Evolutionary conservation across 2,888 invertebrate species (phyloP).

Genomic region (Resseliella maxima): DNA sequence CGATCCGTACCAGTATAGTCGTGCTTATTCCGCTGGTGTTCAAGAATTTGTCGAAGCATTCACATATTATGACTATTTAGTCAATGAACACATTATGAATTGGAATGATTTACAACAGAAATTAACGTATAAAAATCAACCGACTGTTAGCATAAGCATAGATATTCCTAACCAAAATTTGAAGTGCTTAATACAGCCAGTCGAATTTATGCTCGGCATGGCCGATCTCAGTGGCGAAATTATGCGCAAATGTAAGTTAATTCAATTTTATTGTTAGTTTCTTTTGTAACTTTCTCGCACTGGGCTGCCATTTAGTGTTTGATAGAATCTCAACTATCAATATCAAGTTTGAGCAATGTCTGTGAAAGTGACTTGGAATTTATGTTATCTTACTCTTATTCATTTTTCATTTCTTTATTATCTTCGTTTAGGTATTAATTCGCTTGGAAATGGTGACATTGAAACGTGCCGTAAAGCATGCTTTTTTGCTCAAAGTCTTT

Average conservation of each 20-base stretch:
- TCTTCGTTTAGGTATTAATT: too few species aligned
- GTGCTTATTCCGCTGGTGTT: constrained; percentile 75
- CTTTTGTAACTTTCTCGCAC: too few species aligned
- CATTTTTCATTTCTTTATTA: too few species aligned
- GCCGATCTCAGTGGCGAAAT: constrained; percentile 91
- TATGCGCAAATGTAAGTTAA: constrained; percentile 89
- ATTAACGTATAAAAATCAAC: constrained; percentile 64
- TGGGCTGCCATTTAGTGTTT: too few species aligned
- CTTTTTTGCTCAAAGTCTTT: constrained; percentile 73
- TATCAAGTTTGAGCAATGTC: too few species aligned
- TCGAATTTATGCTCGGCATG: constrained; percentile 79
- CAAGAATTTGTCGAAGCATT: constrained; percentile 89
- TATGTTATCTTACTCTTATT: too few species aligned
- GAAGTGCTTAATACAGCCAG: constrained; percentile 66
- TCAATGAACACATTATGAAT: constrained; percentile 70
- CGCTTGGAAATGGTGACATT: constrained; percentile 80
- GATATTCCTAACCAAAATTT: constrained; percentile 34
- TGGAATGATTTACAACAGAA: constrained; percentile 72
- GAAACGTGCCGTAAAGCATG: constrained; percentile 78
- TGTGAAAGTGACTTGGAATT: too few species aligned
- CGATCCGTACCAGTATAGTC: constrained; percentile 77
- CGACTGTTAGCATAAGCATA: constrained; percentile 24
- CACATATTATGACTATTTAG: constrained; percentile 79
- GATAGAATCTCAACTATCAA: too few species aligned
- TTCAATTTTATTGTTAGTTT: too few species aligned